Percentiles rank a stretch among this genome's conserved stretches.
These are phyloP conservation scores for Burhinus oedicnemus DNA, from an alignment of 2,113 vertebrate species.

Conservation along the genomic window DNA sequence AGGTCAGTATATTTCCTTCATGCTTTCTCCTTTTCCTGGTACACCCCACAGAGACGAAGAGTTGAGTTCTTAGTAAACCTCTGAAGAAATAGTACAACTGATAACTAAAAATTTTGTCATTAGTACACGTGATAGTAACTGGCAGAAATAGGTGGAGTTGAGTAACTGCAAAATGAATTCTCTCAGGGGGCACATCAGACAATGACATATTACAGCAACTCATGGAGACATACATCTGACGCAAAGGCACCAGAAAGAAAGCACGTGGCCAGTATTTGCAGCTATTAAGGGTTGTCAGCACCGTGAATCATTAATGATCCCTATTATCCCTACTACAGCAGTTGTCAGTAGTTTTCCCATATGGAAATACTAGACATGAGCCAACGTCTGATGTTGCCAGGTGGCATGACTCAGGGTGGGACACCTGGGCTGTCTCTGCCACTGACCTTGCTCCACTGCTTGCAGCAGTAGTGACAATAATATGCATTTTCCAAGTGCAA, in stretches of 20 bases:
- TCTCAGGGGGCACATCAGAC: not conserved
- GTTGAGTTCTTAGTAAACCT: not conserved
- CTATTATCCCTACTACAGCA: not conserved
- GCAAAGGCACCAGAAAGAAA: not conserved
- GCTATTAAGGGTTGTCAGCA: not conserved
- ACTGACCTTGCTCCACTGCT: not conserved
- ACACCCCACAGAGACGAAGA: not conserved
- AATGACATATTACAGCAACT: not conserved
- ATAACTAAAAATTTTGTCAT: not conserved
- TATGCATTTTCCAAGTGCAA: not conserved
- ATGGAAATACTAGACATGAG: not conserved
- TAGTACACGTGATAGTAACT: not conserved
- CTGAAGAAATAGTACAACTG: not conserved
- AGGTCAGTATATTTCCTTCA: not conserved
- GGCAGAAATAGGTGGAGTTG: not conserved
- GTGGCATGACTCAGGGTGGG: not conserved
- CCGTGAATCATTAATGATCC: not conserved
- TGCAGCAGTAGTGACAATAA: not conserved
- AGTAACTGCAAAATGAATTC: not conserved
- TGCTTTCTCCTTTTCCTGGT: not conserved
- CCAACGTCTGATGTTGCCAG: not conserved
- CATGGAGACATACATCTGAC: not conserved
- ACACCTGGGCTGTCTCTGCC: not conserved
- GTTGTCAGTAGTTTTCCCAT: not conserved
- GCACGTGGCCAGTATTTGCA: not conserved